Evolutionary conservation across 2,113 vertebrate species (phyloP).

Genomic region (Electrona antarctica): DNA sequence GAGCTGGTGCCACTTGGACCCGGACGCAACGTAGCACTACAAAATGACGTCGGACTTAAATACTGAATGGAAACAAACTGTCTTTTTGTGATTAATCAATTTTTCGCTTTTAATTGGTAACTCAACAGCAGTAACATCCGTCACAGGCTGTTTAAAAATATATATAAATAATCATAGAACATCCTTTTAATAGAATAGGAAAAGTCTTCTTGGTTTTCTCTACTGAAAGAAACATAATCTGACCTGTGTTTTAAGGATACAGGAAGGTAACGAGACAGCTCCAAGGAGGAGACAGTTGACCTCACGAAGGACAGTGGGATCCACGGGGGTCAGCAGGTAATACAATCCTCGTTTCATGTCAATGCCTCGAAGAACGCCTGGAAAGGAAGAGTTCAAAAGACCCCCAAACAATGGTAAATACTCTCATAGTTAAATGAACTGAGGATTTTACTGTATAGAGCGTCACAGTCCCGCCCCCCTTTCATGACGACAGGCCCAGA

Average conservation of each 20-base stretch:
- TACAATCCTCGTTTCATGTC: slow-evolving; percentile 88
- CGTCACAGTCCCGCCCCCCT: no score
- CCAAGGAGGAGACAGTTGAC: slow-evolving; percentile 95
- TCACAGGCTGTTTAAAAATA: not conserved
- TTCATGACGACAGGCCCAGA: no score
- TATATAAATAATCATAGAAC: not conserved
- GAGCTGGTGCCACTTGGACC: no score
- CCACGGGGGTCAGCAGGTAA: slow-evolving; percentile 86
- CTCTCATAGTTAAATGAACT: not conserved
- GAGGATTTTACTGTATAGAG: no score
- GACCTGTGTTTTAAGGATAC: slow-evolving; percentile 88
- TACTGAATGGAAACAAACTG: no score
- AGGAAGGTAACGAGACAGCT: slow-evolving; percentile 81
- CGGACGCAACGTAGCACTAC: no score
- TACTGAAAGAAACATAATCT: slow-evolving; percentile 19
- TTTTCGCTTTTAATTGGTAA: no score
- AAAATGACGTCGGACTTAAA: no score
- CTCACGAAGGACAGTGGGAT: slow-evolving; percentile 77
- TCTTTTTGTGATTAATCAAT: no score
- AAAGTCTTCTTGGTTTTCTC: not conserved
- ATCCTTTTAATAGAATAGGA: not conserved
- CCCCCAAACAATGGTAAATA: not conserved
- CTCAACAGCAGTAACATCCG: no score
- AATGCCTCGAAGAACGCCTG: slow-evolving; percentile 91
- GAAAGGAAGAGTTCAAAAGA: not conserved